Base-by-base conservation (phyloP, 1,140 invertebrate genomes). In the Piezodorus guildinii region DNA sequence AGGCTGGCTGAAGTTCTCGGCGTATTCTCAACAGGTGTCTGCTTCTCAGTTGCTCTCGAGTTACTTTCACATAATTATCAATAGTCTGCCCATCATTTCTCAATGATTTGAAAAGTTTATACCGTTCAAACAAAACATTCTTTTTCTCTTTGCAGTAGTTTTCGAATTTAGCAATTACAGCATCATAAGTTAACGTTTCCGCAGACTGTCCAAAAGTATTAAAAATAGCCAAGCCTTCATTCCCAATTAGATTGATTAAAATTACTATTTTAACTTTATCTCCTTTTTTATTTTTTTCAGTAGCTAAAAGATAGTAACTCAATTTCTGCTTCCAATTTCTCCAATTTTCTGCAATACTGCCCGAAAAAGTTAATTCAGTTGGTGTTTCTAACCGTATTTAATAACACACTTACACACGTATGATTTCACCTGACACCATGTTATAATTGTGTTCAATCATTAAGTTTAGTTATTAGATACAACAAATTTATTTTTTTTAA, bases 191-290 rank as follows among this genome's bases (percentile, higher is more conserved):
- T 4, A 12, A 30, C 3, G 27, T 30, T 59, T 59, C 56, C 5
- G 23, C 34, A 12, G 25, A 60, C 49, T 74, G 65, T 54, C 43
- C 58, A 63, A 59, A 59, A 2, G 9, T 59, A 39, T 59, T 59
- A 34, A 25, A 59, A 19, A 59, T 25, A 27, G 19, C 56, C 15
- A 59, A 19, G 4, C 56, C 56, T 59, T 59, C 56, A 39, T 59
- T 25, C 17, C 72, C 72, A 17, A 73, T 69, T 0, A 69, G 49
- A 62, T 70, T 66, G 34, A 74, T 58, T 30, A 30, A 30, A 30
- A 30, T 30, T 30, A 30, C 27, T 30, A 30, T 30, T 30, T 30
- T 30, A 30, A 3, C 8, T 30, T 30, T 30, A 30, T n/a, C n/a
- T n/a, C n/a, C n/a, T n/a, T n/a, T n/a, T n/a, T n/a, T n/a, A n/a